Base-by-base conservation (phyloP, 1,140 invertebrate species). In the Drosophila insularis region DNA sequence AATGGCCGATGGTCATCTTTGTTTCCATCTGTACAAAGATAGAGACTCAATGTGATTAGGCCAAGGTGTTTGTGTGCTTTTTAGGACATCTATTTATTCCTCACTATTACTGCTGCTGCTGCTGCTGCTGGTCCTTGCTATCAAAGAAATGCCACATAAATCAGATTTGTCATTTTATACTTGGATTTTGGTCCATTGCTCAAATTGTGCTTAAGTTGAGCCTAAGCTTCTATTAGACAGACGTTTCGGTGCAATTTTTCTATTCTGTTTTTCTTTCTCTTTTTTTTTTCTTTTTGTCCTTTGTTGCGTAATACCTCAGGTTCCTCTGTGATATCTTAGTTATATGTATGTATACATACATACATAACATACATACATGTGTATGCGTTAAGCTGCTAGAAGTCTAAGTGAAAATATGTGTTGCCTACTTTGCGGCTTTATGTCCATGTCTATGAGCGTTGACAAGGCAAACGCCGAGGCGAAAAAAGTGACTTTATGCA, bases 81-180 rank as follows among this genome's bases (percentile, higher is more conserved):
- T 72, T 63, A 55, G 50, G 46, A 31, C 35, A 37, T 37, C 35
- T 37, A 37, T 37, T 37, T 21, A 46, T 17, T 17, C 4, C 43
- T 8, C 19, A 3, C 17, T 14, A 7, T 2, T 17, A 14, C 32
- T 35, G 14, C 17, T 14, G 17, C 5, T 17, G 43, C 32, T 35
- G 14, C 17, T 14, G 39, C 6, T 46, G 40, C 40, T 17, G 40
- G 17, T 46, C 14, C 19, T 19, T 50, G 68, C 77, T 87, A 89
- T 89, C 84, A 89, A 50, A 50, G 43, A 50, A 80, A 84, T 84
- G 85, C 69, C 84, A 80, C 85, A 89, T 89, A 89, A 89, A 89
- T 89, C 84, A 84, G 84, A 89, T 89, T 89, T 89, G 84, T 73
- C 84, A 78, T 77, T 78, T 73, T 89, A 74, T 74, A 13, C 32